phyloP scores from a whole-genome alignment of 53 echinoderm and acorn worm genomes.

The Crossaster papposus region DNA sequence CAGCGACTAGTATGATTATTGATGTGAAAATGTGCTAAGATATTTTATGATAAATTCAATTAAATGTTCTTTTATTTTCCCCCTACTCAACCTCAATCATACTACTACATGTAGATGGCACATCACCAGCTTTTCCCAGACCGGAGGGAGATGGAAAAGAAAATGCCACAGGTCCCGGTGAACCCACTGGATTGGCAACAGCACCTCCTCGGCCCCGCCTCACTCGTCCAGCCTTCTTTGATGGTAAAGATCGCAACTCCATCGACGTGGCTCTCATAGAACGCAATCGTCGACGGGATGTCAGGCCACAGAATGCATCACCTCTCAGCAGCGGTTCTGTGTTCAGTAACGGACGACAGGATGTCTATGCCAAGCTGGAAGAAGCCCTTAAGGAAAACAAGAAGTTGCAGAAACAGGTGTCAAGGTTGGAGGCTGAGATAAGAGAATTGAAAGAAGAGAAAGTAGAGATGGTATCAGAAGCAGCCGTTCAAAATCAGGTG shows the following conservation, averaged over 20 bases:
- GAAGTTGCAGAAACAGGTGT: constrained; percentile 28
- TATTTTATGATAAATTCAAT: too few relatives aligned
- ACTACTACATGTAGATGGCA: constrained; percentile 29
- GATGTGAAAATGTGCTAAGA: too few relatives aligned
- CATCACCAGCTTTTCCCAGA: constrained; percentile 45
- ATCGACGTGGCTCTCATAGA: constrained; percentile 82
- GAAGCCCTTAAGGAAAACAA: constrained; percentile 65
- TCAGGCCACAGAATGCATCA: constrained; percentile 14
- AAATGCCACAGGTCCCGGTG: background rate
- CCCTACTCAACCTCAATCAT: too few relatives aligned
- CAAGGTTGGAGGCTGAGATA: constrained; percentile 36
- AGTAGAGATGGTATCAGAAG: constrained; percentile 61
- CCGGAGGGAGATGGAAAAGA: constrained; percentile 66
- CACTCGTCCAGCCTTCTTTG: constrained; percentile 64
- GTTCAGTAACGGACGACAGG: background rate
- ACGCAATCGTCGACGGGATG: constrained; percentile 74
- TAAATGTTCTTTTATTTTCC: too few relatives aligned
- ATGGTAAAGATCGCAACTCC: constrained; percentile 84
- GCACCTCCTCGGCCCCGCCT: background rate
- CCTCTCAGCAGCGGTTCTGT: background rate
- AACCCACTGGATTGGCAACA: background rate
- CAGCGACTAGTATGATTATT: too few relatives aligned
- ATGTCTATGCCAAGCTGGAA: constrained; percentile 47
- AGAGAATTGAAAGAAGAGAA: constrained; percentile 52
- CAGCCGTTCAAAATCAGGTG: constrained; percentile 77